Evolutionary conservation across 2,888 invertebrate species (phyloP).

Genomic region (Acrocera orbiculus): DNA sequence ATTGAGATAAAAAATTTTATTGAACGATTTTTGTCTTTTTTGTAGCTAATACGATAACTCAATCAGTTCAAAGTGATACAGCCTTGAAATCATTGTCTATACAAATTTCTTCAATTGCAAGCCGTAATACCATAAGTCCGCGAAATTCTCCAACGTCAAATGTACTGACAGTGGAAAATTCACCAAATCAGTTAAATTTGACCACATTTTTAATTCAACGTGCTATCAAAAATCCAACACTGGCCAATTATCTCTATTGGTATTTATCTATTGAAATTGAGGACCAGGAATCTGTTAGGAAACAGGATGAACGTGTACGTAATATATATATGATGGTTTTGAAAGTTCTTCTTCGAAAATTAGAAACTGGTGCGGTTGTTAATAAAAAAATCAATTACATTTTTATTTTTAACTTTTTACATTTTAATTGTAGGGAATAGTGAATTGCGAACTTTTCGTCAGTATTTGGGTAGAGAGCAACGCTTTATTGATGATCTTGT

Average conservation of each 20-base stretch:
- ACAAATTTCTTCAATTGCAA: no score
- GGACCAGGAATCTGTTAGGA: conserved; percentile 52
- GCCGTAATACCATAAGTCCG: no score
- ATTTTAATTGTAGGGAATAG: conserved; percentile 35
- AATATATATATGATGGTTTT: conserved; percentile 84
- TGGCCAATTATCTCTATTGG: conserved; percentile 98
- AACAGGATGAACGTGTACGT: conserved; percentile 53
- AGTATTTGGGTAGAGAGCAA: conserved; percentile 69
- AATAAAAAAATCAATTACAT: no score
- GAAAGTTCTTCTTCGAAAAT: conserved; percentile 60
- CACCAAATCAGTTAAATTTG: conserved; percentile 41
- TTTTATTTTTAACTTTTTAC: no score
- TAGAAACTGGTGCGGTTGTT: conserved; percentile 42
- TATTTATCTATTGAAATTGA: conserved; percentile 88
- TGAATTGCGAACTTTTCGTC: conserved; percentile 54
- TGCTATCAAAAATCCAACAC: conserved; percentile 69
- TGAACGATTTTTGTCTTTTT: no score
- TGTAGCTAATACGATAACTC: no score
- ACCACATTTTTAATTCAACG: conserved; percentile 80
- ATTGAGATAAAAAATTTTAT: no score
- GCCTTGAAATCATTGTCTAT: no score
- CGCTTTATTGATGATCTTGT: conserved; percentile 84
- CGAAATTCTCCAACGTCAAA: no score
- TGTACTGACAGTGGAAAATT: no score
- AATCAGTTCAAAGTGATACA: no score